A percentile compares a stretch with the other conserved stretches of the same genome.
These are phyloP conservation scores for Amphipoea oculea DNA, from an alignment of 2,888 invertebrate genomes.

Conservation along the genomic window DNA sequence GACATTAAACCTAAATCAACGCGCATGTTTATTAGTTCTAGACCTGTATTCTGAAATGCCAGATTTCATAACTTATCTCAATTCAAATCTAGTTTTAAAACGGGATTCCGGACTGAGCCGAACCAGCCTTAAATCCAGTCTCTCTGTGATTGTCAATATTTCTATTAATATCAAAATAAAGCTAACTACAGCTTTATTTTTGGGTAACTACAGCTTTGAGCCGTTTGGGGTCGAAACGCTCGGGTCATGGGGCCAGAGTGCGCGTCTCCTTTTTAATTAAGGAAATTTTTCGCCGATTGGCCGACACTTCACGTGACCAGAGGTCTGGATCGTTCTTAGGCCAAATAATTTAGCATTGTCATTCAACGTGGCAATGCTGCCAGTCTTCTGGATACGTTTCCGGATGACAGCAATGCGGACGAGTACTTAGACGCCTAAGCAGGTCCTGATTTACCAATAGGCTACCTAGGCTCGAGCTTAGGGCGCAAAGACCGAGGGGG, in stretches of 20 bases:
- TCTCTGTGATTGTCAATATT: conserved; percentile 22
- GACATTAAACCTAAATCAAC: not conserved
- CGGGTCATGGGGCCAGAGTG: too few relatives aligned
- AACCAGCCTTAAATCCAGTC: conserved; percentile 4
- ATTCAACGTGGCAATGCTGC: not conserved
- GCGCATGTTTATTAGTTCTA: not conserved
- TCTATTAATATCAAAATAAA: conserved; percentile 18
- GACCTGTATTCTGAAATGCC: conserved; percentile 23
- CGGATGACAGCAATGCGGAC: not conserved
- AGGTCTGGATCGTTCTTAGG: not conserved
- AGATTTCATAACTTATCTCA: conserved; percentile 41
- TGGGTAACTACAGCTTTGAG: too few relatives aligned
- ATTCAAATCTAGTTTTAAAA: conserved; percentile 43
- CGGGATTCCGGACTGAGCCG: conserved; percentile 21
- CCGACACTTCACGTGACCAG: not conserved
- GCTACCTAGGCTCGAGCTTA: too few relatives aligned
- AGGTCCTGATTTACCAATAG: too few relatives aligned
- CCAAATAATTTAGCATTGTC: not conserved
- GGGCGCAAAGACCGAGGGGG: too few relatives aligned
- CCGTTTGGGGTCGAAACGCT: too few relatives aligned
- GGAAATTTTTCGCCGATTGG: not conserved
- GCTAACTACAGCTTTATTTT: too few relatives aligned
- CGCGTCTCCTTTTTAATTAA: too few relatives aligned
- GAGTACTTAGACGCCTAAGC: not conserved
- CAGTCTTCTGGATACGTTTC: not conserved